phyloP scores from a whole-genome alignment of 30 jellyfish, hydroid and myxozoan species.

The Turritopsis dohrnii region DNA sequence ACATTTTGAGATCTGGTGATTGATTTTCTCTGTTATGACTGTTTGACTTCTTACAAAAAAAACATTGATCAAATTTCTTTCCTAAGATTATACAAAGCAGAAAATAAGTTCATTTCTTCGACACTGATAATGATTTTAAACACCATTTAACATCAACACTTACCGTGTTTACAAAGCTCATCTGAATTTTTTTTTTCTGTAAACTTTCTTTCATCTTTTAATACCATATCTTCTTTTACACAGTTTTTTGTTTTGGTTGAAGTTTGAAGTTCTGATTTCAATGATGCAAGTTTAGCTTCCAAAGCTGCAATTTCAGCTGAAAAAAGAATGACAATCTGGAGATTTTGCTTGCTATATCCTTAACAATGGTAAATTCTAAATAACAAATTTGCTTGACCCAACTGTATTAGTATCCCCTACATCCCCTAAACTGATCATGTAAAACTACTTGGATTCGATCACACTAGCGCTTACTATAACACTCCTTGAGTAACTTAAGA shows the following conservation, averaged over 20 bases:
- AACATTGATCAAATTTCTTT: neutral
- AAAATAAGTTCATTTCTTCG: neutral
- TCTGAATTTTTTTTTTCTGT: neutral
- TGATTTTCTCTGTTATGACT: neutral
- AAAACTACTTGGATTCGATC: no score
- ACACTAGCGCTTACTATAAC: no score
- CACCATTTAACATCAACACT: neutral
- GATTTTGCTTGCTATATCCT: no score
- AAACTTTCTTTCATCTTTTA: neutral
- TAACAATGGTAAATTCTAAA: no score
- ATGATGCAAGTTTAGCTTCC: constrained; percentile 30
- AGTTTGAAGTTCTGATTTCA: constrained; percentile 2
- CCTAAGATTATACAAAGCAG: neutral
- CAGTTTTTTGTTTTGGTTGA: neutral
- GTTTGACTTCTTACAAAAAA: neutral
- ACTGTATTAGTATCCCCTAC: no score
- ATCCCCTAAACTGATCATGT: no score
- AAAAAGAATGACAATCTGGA: neutral
- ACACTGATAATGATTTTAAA: neutral
- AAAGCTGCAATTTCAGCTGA: constrained; percentile 44
- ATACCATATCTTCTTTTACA: neutral
- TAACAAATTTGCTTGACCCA: no score
- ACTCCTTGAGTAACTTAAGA: no score
- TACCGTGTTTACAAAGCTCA: neutral
- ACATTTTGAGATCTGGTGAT: neutral